phyloP scores from a whole-genome alignment of 1,140 invertebrate genomes.

The Planococcus citri region DNA sequence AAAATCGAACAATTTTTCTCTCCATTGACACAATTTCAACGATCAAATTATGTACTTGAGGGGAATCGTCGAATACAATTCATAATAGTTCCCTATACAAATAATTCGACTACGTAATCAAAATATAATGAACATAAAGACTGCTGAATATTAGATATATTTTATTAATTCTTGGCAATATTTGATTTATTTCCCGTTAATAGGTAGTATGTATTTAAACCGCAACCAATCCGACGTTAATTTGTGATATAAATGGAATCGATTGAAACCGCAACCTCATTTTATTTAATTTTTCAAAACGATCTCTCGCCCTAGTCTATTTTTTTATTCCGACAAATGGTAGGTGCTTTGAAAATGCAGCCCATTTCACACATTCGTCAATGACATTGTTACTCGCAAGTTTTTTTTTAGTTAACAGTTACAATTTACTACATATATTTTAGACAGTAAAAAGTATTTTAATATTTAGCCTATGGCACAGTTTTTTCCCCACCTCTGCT shows the following conservation, averaged over 20 bases:
- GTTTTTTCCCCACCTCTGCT: neutral
- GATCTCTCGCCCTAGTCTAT: neutral
- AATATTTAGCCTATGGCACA: neutral
- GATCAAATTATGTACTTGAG: too few species aligned
- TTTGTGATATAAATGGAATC: conserved; percentile 13
- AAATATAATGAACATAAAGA: neutral
- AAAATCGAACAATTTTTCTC: too few species aligned
- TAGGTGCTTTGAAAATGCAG: neutral
- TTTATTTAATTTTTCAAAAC: conserved; percentile 15
- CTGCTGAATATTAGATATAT: neutral
- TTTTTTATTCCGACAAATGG: neutral
- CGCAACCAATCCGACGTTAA: neutral
- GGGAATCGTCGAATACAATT: too few species aligned
- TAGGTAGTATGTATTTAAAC: neutral
- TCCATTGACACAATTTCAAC: too few species aligned
- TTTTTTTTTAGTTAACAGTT: neutral
- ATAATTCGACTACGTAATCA: too few species aligned
- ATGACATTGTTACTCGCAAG: conserved; percentile 11
- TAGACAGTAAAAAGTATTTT: neutral
- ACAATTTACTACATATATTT: too few species aligned
- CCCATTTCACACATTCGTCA: conserved; percentile 14
- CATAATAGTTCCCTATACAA: too few species aligned
- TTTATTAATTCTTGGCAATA: neutral
- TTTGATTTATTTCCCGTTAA: neutral
- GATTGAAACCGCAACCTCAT: conserved; percentile 19